These are phyloP conservation scores for Phenganax stokvisi DNA, from an alignment of 92 coral and sea anemone species.

Conservation along the genomic window DNA sequence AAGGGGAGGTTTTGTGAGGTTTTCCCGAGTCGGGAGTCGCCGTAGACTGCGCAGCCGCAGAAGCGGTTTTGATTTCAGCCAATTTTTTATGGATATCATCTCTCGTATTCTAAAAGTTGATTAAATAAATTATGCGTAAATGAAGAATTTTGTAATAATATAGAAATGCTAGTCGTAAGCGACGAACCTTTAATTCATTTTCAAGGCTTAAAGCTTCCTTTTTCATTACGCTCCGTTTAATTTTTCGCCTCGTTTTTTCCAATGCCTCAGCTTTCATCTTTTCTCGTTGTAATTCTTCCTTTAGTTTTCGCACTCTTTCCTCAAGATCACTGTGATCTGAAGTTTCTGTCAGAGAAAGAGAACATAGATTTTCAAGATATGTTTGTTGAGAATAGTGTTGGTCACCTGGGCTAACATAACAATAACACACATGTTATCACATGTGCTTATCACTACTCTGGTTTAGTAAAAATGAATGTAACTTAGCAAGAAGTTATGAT, in stretches of 20 bases:
- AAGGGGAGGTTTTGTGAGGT: background rate
- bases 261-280: constrained; percentile 80
- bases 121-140: background rate
- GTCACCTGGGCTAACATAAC: too few relatives aligned
- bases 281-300: constrained; percentile 70
- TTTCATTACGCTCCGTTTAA: constrained; percentile 70
- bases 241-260: constrained; percentile 65
- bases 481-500: too few relatives aligned
- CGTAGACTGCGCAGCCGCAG: constrained; percentile 12
- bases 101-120: constrained; percentile 13
- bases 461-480: too few relatives aligned
- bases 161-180: background rate
- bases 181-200: constrained; percentile 74
- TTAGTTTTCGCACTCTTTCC: constrained; percentile 70
- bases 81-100: constrained; percentile 25
- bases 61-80: constrained; percentile 29
- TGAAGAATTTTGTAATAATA: background rate
- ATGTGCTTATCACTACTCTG: too few relatives aligned
- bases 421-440: too few relatives aligned
- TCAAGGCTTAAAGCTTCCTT: constrained; percentile 50
- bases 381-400: background rate
- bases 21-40: background rate
- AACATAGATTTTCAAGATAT: background rate
- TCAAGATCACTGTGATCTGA: constrained; percentile 94
- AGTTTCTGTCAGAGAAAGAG: constrained; percentile 57